These are phyloP conservation scores for Tanytarsus gracilentus DNA, from an alignment of 2,888 invertebrate species.

Conservation along the genomic window DNA sequence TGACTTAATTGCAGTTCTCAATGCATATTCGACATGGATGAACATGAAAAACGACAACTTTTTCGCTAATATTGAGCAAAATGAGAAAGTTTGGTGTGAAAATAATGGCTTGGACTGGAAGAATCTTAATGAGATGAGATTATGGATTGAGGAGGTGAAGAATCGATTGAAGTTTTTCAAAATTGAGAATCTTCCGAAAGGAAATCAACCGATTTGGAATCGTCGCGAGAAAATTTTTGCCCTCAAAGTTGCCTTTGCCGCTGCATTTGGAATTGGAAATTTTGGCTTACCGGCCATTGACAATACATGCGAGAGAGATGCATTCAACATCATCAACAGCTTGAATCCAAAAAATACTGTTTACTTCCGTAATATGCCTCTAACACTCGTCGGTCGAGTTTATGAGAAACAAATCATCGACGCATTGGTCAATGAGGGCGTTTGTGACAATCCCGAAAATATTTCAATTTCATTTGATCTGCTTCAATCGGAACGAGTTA, in stretches of 20 bases:
- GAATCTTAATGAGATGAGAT: slow-evolving; percentile 61
- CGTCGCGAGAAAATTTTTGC: slow-evolving; percentile 57
- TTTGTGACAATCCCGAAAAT: background rate
- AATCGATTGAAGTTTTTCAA: slow-evolving; percentile 51
- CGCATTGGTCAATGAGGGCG: slow-evolving; percentile 44
- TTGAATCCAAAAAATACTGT: slow-evolving; percentile 71
- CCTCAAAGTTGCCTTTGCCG: slow-evolving; percentile 51
- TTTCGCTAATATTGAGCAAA: background rate
- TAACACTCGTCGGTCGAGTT: slow-evolving; percentile 57
- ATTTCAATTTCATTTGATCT: slow-evolving; percentile 41
- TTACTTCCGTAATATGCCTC: slow-evolving; percentile 52
- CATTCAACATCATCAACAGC: slow-evolving; percentile 58
- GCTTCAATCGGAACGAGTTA: slow-evolving; percentile 52
- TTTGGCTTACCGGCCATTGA: slow-evolving; percentile 46
- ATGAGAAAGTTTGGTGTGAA: background rate
- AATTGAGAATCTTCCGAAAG: slow-evolving; percentile 47
- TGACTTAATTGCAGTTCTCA: slow-evolving; percentile 72
- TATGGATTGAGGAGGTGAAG: slow-evolving; percentile 61
- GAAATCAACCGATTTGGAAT: slow-evolving; percentile 48
- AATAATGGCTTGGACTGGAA: background rate
- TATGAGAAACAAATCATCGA: slow-evolving; percentile 58
- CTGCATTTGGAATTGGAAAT: slow-evolving; percentile 71
- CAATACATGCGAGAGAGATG: slow-evolving; percentile 48
- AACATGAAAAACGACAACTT: background rate
- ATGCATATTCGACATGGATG: slow-evolving; percentile 73